Evolutionary conservation across 1,140 invertebrate species (phyloP), one percentile per base, ranked within the genome.

Genomic region (Spodoptera frugiperda): DNA sequence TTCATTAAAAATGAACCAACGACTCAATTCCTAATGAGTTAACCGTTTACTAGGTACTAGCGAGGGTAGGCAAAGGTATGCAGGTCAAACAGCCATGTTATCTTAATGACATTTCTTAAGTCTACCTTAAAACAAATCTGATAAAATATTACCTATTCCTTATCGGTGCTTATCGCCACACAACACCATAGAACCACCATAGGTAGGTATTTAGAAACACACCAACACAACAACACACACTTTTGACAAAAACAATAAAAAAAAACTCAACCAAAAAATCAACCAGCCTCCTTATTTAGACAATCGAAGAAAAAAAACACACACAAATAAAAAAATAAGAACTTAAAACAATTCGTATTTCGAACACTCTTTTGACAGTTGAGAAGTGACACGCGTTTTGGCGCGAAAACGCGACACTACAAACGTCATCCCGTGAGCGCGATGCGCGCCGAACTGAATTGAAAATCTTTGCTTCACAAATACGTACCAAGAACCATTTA

Each of bases 381-480:
- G 80, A 53, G 79, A 79, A 80, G 78, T 80, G 54, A 72, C 21
- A 77, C 76, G 74, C 77, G 81, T 83, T 85, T 85, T 86, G 78
- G 82, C 87, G 89, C 80, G 81, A 81, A 84, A 85, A 79, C 74
- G 70, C 73, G 63, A 14, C 65, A 76, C 70, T 46, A 15, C 15
- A 19, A 39, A 85, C 87, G 85, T 83, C 77, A 77, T 33, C 54
- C 67, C 61, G 19, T 17, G 14, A 57, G 61, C 87, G 84, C 86
- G 76, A 67, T 76, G 80, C 77, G 86, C 89, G 86, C 77, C 81
- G 73, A 59, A 90, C 89, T 90, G 84, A 78, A 49, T 59, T 78
- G 30, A 73, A 53, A 55, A 44, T 48, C 54, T 61, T 61, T 48
- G 67, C 15, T 30, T 77, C 51, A 71, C 55, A 55, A 63, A 63